Conservation (phyloP, 2,888 invertebrate species). For the Ctena decussata region DNA sequence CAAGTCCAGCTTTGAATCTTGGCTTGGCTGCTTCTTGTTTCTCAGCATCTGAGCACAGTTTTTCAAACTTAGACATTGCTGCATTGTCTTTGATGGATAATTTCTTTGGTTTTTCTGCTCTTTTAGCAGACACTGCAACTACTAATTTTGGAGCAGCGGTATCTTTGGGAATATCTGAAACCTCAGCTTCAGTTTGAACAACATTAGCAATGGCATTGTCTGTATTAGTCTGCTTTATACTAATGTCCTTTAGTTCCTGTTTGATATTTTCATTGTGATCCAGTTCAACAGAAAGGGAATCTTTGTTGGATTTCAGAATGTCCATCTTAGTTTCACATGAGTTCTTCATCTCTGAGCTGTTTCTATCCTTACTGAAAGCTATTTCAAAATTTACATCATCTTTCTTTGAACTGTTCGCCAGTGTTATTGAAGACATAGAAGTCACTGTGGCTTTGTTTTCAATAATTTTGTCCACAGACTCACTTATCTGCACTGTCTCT, state of each 20-base stretch:
- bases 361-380: neutral
- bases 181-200: neutral
- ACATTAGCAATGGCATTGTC: neutral
- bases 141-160: neutral
- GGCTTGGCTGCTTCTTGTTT: neutral
- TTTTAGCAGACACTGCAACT: neutral
- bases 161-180: neutral
- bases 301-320: neutral
- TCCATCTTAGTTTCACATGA: neutral
- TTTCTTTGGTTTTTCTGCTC: neutral
- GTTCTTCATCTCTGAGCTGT: neutral
- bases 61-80: conserved; percentile 7
- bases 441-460: neutral
- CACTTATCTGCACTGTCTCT: neutral
- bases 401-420: neutral
- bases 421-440: neutral
- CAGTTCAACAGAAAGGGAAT: neutral
- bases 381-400: neutral
- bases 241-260: neutral
- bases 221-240: neutral
- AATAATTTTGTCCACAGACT: neutral
- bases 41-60: conserved; percentile 14
- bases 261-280: conserved; percentile 9
- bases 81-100: neutral
- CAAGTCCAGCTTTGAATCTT: conserved; percentile 40